These are phyloP conservation scores for Perca flavescens DNA, from an alignment of 2,113 vertebrate genomes.

Conservation along the genomic window DNA sequence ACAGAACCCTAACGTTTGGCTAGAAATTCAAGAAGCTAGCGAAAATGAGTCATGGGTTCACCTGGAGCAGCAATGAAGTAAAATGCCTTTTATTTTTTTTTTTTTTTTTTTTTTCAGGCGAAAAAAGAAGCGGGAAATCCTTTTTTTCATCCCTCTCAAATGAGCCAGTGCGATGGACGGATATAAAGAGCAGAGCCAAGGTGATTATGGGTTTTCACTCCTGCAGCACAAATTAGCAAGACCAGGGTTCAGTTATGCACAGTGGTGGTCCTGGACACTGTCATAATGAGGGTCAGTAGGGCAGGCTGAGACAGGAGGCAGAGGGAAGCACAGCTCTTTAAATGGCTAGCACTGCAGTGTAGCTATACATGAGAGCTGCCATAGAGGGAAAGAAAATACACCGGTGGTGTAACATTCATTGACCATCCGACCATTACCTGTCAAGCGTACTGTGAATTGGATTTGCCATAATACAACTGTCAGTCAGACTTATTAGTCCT, in stretches of 20 bases:
- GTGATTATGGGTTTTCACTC: conserved; percentile 56
- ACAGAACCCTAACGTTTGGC: no score
- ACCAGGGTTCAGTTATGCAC: conserved; percentile 45
- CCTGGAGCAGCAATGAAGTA: no score
- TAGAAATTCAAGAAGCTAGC: no score
- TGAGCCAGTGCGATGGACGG: conserved; percentile 32
- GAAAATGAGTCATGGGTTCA: no score
- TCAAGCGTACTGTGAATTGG: neutral
- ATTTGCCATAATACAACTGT: conserved; percentile 25
- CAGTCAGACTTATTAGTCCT: conserved; percentile 31
- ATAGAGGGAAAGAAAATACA: neutral
- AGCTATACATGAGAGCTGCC: conserved; percentile 21
- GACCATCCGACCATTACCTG: conserved; percentile 16
- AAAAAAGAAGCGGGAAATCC: no score
- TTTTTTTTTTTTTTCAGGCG: no score
- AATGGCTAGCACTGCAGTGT: conserved; percentile 14
- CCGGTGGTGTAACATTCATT: conserved; percentile 9
- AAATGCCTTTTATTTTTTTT: no score
- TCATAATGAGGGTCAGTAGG: conserved; percentile 66
- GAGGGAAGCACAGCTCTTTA: conserved; percentile 8
- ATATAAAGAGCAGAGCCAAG: conserved; percentile 42
- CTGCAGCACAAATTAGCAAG: conserved; percentile 56
- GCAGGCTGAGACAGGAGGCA: conserved; percentile 27
- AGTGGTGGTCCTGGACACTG: conserved; percentile 36
- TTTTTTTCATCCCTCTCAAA: neutral